Evolutionary conservation across 2,797 vertebrate species (phyloP).

Genomic region (Agapornis canus): DNA sequence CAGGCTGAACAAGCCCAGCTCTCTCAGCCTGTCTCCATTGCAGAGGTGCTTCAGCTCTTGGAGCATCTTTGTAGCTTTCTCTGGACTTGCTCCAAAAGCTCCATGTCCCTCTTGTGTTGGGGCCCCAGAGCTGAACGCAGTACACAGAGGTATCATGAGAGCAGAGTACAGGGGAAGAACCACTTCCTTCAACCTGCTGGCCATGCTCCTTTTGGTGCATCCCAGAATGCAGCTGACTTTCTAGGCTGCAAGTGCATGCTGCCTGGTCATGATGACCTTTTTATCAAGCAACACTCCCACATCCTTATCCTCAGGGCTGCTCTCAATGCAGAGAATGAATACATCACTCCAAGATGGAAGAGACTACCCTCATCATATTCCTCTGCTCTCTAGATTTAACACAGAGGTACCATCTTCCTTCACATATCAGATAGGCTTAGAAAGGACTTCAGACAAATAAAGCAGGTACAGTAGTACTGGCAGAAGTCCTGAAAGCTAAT

Average conservation of each 20-base stretch:
- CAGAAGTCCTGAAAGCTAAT: background rate
- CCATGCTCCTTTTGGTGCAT: background rate
- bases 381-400: background rate
- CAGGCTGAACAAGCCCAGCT: background rate
- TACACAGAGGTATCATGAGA: background rate
- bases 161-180: background rate
- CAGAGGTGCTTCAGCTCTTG: background rate
- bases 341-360: background rate
- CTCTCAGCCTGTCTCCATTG: background rate
- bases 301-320: background rate
- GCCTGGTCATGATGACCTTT: background rate
- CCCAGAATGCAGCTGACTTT: background rate
- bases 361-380: background rate
- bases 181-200: background rate
- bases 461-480: background rate
- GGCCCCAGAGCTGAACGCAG: background rate
- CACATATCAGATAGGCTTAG: background rate
- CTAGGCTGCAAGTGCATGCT: background rate
- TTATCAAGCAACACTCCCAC: background rate
- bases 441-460: background rate
- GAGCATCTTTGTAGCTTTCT: background rate
- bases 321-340: background rate
- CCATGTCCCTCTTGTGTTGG: background rate
- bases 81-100: background rate
- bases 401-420: background rate